These are phyloP conservation scores for Protobothrops flavoviridis DNA, from an alignment of 2,113 vertebrate species.

Conservation along the genomic window DNA sequence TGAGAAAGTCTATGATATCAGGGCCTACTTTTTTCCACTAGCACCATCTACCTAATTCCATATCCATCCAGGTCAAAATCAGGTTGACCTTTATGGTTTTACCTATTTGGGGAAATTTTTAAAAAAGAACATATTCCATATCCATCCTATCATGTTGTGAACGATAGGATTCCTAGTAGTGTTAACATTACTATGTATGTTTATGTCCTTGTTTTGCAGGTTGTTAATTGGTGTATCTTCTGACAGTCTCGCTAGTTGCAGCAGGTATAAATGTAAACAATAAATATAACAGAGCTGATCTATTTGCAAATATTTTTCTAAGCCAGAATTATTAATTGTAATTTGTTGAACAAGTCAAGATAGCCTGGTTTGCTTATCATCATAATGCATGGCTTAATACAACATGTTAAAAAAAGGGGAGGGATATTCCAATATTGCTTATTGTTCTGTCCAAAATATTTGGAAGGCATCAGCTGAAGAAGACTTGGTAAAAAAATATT, in stretches of 20 bases:
- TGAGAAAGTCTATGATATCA: background rate
- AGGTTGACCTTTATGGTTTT: background rate
- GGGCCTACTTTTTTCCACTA: background rate
- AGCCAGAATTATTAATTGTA: background rate
- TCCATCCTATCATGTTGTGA: background rate
- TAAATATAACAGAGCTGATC: background rate
- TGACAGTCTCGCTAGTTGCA: background rate
- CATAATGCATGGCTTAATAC: background rate
- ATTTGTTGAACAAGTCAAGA: background rate
- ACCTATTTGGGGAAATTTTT: background rate
- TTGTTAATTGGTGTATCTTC: background rate
- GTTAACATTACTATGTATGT: background rate
- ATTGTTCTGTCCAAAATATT: background rate
- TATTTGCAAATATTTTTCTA: background rate
- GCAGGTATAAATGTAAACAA: background rate
- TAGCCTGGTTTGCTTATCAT: background rate
- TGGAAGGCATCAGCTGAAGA: background rate
- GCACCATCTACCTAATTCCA: background rate
- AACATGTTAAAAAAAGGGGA: background rate
- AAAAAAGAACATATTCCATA: background rate
- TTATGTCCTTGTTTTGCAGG: background rate
- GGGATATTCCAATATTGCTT: background rate
- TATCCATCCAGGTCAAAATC: background rate
- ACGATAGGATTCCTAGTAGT: background rate
- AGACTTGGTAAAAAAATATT: conserved; percentile 58